A percentile compares a stretch with the other conserved stretches of the same genome.
Evolutionary conservation across 1,140 invertebrate genomes (phyloP).

Genomic region (Megalopta genalis): DNA sequence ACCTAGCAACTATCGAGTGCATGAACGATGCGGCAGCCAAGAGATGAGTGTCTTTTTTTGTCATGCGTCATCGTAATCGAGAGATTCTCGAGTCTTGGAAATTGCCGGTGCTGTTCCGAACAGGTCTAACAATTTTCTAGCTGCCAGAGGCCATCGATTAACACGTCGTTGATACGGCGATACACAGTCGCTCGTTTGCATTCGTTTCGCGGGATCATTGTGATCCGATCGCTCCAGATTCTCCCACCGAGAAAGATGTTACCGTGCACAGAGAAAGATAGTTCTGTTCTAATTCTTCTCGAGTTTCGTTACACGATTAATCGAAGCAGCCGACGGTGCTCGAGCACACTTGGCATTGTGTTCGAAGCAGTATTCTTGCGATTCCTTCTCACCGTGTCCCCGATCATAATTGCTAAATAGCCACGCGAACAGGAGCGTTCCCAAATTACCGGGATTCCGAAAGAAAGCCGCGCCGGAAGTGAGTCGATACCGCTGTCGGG

Average conservation of each 20-base stretch:
- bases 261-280: not conserved
- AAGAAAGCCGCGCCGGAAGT: not conserved
- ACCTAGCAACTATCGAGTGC: slow-evolving; percentile 7
- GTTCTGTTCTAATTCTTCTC: not conserved
- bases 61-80: not conserved
- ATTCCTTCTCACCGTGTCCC: not conserved
- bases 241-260: too few relatives aligned
- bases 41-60: not conserved
- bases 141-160: not conserved
- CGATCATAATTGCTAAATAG: slow-evolving; percentile 8
- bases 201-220: not conserved
- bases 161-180: not conserved
- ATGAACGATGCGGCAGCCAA: not conserved
- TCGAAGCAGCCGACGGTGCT: too few relatives aligned
- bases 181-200: not conserved
- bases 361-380: not conserved
- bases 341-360: not conserved
- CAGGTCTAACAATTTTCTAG: too few relatives aligned
- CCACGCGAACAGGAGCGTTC: not conserved
- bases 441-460: not conserved
- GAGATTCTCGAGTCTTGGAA: too few relatives aligned
- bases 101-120: too few relatives aligned
- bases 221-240: too few relatives aligned
- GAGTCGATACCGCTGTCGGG: not conserved
- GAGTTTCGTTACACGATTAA: not conserved